Conservation (phyloP, 2,888 invertebrate genomes). For the Muschampia plurimacula region DNA sequence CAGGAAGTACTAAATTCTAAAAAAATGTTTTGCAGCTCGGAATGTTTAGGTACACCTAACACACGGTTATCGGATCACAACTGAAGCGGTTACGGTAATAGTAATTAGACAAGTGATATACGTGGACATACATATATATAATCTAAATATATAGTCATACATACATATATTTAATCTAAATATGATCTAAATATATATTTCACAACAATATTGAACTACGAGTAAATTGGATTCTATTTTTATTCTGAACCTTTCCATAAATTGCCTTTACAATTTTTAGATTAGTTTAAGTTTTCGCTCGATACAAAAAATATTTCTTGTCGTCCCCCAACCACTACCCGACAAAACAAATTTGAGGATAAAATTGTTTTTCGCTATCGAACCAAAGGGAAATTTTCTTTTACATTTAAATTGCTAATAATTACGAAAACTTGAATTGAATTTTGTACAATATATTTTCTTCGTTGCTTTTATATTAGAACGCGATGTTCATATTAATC, state of each 20-base stretch:
- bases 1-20: too few relatives aligned
- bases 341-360: slow-evolving; percentile 14
- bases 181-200: too few relatives aligned
- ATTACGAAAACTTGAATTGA: slow-evolving; percentile 29
- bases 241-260: not conserved
- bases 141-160: too few relatives aligned
- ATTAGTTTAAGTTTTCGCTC: not conserved
- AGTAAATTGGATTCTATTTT: too few relatives aligned
- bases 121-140: too few relatives aligned
- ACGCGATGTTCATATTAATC: slow-evolving; percentile 43
- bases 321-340: not conserved
- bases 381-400: slow-evolving; percentile 8
- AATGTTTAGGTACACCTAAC: too few relatives aligned
- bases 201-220: too few relatives aligned
- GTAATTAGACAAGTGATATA: too few relatives aligned
- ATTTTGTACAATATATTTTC: slow-evolving; percentile 32
- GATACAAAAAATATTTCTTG: not conserved
- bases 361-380: slow-evolving; percentile 27
- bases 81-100: too few relatives aligned
- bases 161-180: too few relatives aligned
- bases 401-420: slow-evolving; percentile 37
- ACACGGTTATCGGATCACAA: too few relatives aligned
- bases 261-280: not conserved
- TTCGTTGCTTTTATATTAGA: slow-evolving; percentile 25
- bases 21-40: too few relatives aligned